Evolutionary conservation across 2,888 invertebrate species (phyloP).

Genomic region (Chaetogeoica ovagalla): DNA sequence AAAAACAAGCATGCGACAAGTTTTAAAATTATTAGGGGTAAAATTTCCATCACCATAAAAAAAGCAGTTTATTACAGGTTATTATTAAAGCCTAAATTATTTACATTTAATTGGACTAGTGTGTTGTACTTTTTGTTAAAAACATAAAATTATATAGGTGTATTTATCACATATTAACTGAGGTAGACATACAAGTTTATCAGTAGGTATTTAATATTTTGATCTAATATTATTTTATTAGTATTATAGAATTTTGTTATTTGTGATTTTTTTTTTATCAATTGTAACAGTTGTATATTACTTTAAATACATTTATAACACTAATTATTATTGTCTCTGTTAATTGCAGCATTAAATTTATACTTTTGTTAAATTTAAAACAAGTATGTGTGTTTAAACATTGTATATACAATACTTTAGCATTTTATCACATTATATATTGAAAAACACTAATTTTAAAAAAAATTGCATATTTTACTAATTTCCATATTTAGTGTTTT

Average conservation of each 20-base stretch:
- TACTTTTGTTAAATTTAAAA: conserved; percentile 1
- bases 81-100: conserved; percentile 10
- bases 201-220: conserved; percentile 10
- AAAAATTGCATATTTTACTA: background rate
- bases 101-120: conserved; percentile 36
- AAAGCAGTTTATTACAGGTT: conserved; percentile 26
- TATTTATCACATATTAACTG: conserved; percentile 33
- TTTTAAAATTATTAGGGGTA: conserved; percentile 15
- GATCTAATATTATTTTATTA: conserved; percentile 10
- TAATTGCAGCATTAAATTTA: conserved; percentile 20
- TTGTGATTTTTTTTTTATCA: conserved; percentile 2
- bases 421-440: background rate
- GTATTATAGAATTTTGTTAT: conserved; percentile 10
- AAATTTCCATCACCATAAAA: conserved; percentile 36
- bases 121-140: conserved; percentile 30
- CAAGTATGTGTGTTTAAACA: background rate
- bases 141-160: conserved; percentile 7
- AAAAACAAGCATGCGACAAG: conserved; percentile 50
- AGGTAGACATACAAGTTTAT: conserved; percentile 28
- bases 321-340: background rate
- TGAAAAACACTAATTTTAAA: conserved; percentile 20
- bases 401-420: conserved; percentile 14
- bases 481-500: background rate
- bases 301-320: conserved; percentile 7
- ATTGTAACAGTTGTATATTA: conserved; percentile 2